Evolutionary conservation across 1,140 invertebrate species (phyloP).

Genomic region (Aphis craccivora): DNA sequence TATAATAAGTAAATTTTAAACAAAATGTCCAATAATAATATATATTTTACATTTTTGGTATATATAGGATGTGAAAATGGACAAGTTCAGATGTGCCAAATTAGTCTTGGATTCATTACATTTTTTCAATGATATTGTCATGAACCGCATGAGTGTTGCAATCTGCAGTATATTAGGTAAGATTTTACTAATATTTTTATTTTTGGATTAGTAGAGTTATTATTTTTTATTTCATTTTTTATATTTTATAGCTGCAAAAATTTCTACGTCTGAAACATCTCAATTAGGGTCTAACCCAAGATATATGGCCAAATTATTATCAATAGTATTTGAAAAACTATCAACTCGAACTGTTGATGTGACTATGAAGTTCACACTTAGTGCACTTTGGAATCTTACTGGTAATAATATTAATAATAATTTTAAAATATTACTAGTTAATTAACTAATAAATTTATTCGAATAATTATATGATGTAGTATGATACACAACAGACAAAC

Average conservation of each 20-base stretch:
- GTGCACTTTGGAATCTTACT: conserved; percentile 85
- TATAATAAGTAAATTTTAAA: not conserved
- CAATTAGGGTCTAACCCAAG: conserved; percentile 73
- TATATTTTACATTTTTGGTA: conserved; percentile 62
- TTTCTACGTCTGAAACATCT: conserved; percentile 78
- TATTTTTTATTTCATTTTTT: not conserved
- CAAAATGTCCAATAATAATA: not conserved
- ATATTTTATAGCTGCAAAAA: conserved; percentile 69
- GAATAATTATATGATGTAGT: not conserved
- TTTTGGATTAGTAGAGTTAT: not conserved
- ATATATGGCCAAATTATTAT: conserved; percentile 79
- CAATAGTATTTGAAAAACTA: conserved; percentile 74
- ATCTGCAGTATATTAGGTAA: conserved; percentile 77
- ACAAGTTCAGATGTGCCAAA: conserved; percentile 76
- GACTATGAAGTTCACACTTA: conserved; percentile 82
- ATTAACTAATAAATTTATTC: too few relatives aligned
- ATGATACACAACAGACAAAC: not conserved
- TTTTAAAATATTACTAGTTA: not conserved
- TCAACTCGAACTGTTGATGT: conserved; percentile 72
- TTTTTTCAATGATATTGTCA: conserved; percentile 75
- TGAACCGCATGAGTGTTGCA: conserved; percentile 83
- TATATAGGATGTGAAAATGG: conserved; percentile 74
- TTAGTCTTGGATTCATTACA: conserved; percentile 81
- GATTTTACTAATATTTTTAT: not conserved
- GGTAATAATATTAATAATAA: conserved; percentile 65